phyloP scores from a whole-genome alignment of 2,113 vertebrate genomes.

The Elachura formosa region DNA sequence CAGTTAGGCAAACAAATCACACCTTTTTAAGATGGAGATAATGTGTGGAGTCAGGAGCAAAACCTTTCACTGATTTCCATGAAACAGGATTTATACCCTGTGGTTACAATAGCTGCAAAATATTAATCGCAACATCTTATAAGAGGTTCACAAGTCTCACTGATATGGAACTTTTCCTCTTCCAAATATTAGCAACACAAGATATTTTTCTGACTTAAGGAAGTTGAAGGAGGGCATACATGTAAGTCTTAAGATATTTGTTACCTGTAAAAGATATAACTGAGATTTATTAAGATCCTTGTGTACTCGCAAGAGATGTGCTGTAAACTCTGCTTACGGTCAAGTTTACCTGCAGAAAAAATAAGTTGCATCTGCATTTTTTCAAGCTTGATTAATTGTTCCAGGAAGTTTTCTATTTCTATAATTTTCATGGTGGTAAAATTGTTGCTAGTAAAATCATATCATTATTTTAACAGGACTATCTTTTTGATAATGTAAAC shows the following conservation, averaged over 20 bases:
- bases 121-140: background rate
- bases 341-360: background rate
- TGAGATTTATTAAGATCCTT: background rate
- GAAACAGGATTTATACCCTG: background rate
- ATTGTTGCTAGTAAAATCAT: background rate
- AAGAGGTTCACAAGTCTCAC: background rate
- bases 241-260: background rate
- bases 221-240: background rate
- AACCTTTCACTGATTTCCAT: background rate
- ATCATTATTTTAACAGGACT: background rate
- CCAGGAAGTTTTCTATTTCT: background rate
- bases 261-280: background rate
- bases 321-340: background rate
- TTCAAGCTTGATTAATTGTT: background rate
- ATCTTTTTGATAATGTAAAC: background rate
- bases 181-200: background rate
- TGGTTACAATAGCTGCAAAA: background rate
- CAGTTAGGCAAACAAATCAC: background rate
- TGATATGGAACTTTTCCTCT: background rate
- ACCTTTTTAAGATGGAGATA: background rate
- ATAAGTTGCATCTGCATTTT: background rate
- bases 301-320: background rate
- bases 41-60: background rate
- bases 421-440: background rate
- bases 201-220: background rate